phyloP scores from a whole-genome alignment of 1,140 invertebrate species.

The Holcopasites calliopsidis region DNA sequence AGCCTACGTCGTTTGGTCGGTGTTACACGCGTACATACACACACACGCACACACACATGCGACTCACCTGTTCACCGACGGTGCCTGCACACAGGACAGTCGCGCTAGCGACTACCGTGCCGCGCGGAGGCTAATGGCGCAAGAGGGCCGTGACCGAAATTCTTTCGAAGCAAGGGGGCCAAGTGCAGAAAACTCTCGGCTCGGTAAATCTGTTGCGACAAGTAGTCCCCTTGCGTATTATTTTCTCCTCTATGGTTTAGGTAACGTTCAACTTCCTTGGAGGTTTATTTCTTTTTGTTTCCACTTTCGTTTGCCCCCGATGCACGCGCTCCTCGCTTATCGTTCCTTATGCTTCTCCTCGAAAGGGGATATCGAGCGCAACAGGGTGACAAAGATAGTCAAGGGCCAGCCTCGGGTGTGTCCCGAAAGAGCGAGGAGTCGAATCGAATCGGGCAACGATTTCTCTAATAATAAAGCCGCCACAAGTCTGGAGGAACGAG shows the following conservation, averaged over 20 bases:
- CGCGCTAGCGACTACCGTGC: conserved; percentile 35
- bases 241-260: not conserved
- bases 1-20: conserved; percentile 1
- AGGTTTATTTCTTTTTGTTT: not conserved
- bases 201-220: conserved; percentile 51
- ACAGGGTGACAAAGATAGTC: no score
- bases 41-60: not conserved
- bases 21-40: no score
- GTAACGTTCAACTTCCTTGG: not conserved
- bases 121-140: conserved; percentile 63
- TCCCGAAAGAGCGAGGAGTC: not conserved
- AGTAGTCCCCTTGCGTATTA: conserved; percentile 6
- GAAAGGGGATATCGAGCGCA: no score
- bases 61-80: conserved; percentile 24
- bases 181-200: conserved; percentile 69
- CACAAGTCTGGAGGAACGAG: not conserved
- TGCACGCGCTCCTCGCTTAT: not conserved
- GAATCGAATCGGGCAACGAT: not conserved
- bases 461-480: not conserved
- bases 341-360: not conserved
- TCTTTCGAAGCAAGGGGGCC: conserved; percentile 71
- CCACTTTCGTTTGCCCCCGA: conserved; percentile 3
- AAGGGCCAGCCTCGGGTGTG: not conserved
- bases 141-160: conserved; percentile 78
- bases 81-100: not conserved